A percentile compares a stretch with the other conserved stretches of the same genome.
Evolutionary conservation across 1,140 invertebrate species (phyloP).

Genomic region (Zaprionus inermis): DNA sequence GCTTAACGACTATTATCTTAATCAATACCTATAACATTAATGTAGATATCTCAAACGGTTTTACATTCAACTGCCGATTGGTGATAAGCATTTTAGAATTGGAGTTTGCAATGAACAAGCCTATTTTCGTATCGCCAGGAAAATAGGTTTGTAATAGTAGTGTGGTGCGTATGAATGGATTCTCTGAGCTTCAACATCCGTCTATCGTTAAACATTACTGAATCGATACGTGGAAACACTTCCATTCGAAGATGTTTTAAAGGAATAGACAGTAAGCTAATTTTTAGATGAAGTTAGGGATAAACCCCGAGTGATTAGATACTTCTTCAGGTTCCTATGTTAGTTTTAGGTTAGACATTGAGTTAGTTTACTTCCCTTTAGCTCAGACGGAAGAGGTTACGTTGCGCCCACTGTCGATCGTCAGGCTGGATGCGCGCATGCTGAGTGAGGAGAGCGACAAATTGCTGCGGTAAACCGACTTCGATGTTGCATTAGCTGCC

Average conservation of each 20-base stretch:
- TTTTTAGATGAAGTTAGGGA: not conserved
- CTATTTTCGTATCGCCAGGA: not conserved
- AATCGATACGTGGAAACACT: not conserved
- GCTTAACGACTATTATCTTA: not conserved
- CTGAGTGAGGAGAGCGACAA: constrained; percentile 77
- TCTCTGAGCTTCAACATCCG: not conserved
- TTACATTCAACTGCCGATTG: not conserved
- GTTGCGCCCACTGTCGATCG: constrained; percentile 74
- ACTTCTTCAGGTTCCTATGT: not conserved
- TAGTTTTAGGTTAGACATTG: not conserved
- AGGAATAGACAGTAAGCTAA: not conserved
- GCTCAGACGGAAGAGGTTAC: constrained; percentile 78
- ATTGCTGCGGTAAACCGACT: constrained; percentile 72
- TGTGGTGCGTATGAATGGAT: not conserved
- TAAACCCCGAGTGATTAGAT: not conserved
- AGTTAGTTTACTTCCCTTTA: not conserved
- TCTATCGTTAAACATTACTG: not conserved
- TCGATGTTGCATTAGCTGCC: constrained; percentile 47
- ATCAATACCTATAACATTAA: not conserved
- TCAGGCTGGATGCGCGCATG: constrained; percentile 77
- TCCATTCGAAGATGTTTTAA: not conserved
- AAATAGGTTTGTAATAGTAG: not conserved
- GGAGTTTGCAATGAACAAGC: not conserved
- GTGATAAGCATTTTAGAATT: not conserved
- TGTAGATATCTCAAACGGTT: not conserved